phyloP scores from a whole-genome alignment of 1,140 invertebrate genomes.

The Calephelis virginiensis region DNA sequence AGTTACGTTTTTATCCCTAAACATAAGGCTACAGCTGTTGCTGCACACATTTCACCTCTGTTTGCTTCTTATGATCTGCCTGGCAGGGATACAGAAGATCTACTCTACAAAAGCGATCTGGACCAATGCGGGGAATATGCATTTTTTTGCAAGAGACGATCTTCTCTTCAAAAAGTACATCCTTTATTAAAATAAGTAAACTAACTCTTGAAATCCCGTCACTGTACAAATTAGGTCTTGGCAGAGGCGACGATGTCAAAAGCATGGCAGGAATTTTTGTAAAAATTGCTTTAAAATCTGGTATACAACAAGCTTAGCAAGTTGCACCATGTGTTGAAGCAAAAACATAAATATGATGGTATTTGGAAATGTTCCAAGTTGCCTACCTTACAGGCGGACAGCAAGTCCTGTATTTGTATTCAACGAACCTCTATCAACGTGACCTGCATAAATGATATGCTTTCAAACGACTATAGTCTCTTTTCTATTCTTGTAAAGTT shows the following conservation, averaged over 20 bases:
- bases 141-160: no score
- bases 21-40: no score
- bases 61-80: no score
- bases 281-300: constrained; percentile 18
- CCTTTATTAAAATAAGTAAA: background rate
- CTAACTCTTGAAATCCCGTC: background rate
- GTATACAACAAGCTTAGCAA: background rate
- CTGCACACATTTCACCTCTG: no score
- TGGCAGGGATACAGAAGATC: no score
- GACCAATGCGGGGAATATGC: no score
- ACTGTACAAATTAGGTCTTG: constrained; percentile 13
- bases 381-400: constrained; percentile 6
- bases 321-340: background rate
- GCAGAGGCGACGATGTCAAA: constrained; percentile 3
- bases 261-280: constrained; percentile 7
- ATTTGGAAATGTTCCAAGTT: constrained; percentile 2
- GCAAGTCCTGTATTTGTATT: constrained; percentile 15
- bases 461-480: background rate
- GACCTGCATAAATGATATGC: constrained; percentile 1
- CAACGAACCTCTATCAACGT: constrained; percentile 16
- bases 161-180: no score
- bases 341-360: background rate
- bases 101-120: no score
- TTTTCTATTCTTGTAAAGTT: background rate
- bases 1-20: no score